These are phyloP conservation scores for Promerops cafer DNA, from an alignment of 2,113 vertebrate genomes.

Conservation along the genomic window DNA sequence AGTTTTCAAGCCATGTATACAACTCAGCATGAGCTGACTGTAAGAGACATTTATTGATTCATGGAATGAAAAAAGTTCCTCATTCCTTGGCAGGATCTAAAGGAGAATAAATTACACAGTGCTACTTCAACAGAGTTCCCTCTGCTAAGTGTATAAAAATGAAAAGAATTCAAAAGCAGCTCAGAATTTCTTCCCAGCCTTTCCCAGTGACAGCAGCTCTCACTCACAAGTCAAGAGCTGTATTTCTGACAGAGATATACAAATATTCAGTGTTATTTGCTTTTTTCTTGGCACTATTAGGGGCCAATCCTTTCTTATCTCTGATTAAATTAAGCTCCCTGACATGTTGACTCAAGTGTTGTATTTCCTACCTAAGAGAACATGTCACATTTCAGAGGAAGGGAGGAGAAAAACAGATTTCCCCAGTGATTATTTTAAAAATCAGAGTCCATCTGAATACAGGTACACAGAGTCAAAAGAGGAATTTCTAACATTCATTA, in stretches of 20 bases:
- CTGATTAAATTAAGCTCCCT: not conserved
- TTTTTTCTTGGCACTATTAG: not conserved
- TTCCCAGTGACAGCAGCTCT: not conserved
- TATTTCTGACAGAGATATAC: not conserved
- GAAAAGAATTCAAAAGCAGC: not conserved
- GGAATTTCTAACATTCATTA: not conserved
- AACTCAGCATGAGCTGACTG: not conserved
- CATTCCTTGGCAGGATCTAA: not conserved
- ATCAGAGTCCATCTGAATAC: not conserved
- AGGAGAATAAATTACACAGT: not conserved
- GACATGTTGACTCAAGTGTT: not conserved
- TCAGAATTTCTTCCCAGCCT: not conserved
- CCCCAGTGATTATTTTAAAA: not conserved
- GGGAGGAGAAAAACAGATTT: not conserved
- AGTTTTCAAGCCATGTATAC: not conserved
- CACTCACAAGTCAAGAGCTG: not conserved
- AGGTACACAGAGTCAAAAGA: not conserved
- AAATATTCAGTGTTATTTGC: not conserved
- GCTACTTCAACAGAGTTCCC: not conserved
- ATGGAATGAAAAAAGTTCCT: not conserved
- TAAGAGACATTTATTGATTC: not conserved
- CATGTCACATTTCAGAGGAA: not conserved
- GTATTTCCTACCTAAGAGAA: not conserved
- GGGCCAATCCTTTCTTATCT: not conserved
- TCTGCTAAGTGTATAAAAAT: not conserved